Conservation (phyloP, 2,888 invertebrate genomes). For the Synanthedon myopaeformis region DNA sequence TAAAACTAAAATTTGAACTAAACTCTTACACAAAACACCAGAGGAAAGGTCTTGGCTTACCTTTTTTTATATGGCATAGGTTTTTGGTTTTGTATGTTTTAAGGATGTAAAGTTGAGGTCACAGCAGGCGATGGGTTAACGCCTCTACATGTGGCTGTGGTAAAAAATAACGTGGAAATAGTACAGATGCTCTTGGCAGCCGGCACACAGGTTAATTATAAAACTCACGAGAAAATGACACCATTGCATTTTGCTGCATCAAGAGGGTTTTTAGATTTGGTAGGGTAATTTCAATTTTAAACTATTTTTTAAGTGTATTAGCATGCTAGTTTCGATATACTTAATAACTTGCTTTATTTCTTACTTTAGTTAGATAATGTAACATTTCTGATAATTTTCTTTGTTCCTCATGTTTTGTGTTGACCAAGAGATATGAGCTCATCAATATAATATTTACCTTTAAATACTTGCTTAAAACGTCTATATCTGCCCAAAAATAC, state of each 20-base stretch:
- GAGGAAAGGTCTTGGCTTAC: not conserved
- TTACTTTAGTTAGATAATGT: too few species aligned
- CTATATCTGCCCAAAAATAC: too few species aligned
- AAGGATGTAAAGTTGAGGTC: conserved; percentile 74
- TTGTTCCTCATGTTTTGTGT: too few species aligned
- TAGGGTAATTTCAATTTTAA: conserved; percentile 16
- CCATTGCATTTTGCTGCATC: conserved; percentile 74
- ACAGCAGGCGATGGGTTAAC: conserved; percentile 75
- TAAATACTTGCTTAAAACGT: too few species aligned
- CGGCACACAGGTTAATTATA: conserved; percentile 71
- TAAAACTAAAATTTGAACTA: too few species aligned
- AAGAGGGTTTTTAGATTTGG: conserved; percentile 65
- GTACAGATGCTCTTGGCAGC: conserved; percentile 66
- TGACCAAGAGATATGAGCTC: too few species aligned
- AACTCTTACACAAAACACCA: not conserved
- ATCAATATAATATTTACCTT: too few species aligned
- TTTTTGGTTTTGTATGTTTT: conserved; percentile 15
- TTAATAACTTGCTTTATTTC: too few species aligned
- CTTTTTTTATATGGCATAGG: not conserved
- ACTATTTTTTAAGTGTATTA: too few species aligned
- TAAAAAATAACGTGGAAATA: conserved; percentile 69
- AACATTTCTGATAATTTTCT: too few species aligned
- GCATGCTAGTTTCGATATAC: too few species aligned
- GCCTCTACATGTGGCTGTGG: conserved; percentile 76
- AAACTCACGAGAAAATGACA: conserved; percentile 72